Base-by-base conservation (phyloP, 1,140 invertebrate genomes). In the Hyles vespertilio region DNA sequence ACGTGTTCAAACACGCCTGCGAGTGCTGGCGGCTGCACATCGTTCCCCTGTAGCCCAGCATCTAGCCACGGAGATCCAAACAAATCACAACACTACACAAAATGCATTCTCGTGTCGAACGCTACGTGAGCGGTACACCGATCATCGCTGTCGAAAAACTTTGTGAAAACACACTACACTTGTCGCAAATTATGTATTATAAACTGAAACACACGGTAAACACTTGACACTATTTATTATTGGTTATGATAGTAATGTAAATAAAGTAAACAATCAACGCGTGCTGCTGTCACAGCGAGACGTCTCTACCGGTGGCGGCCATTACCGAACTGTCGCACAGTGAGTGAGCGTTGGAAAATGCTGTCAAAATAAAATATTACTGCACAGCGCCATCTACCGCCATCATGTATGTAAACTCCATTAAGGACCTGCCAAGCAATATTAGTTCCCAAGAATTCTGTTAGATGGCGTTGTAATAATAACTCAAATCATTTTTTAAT, bases 1-100 rank as follows among this genome's bases (percentile, higher is more conserved):
- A 98, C 89, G 97, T 94, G 87, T 93, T 94, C 64, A 94, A 87
- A 79, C 92, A 93, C 32, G 93, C 91, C 78, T 92, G 92, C 8
- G 92, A 74, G 74, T 92, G 91, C 61, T 90, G 88, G 63, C 92
- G 75, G 60, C 85, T 85, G 65, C 79, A 87, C 83, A 87, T 83
- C 58, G 70, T 77, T 72, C 79, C 74, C 72, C 84, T 84, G 67
- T 73, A 87, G 61, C 86, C 79, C 72, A 89, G 70, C 86, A 87
- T 87, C 75, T 72, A 64, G 79, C 70, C 69, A 64, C 66, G 58
- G 61, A 61, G 65, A 62, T 55, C 64, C 72, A 72, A 76, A 60
- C 73, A 81, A 74, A 79, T 58, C 82, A 88, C 80, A 84, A 84
- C 83, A 87, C 83, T 77, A 81, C 75, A 85, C 81, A 73, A 72